Evolutionary conservation across 2,113 vertebrate genomes (phyloP).

Genomic region (Zootoca vivipara): DNA sequence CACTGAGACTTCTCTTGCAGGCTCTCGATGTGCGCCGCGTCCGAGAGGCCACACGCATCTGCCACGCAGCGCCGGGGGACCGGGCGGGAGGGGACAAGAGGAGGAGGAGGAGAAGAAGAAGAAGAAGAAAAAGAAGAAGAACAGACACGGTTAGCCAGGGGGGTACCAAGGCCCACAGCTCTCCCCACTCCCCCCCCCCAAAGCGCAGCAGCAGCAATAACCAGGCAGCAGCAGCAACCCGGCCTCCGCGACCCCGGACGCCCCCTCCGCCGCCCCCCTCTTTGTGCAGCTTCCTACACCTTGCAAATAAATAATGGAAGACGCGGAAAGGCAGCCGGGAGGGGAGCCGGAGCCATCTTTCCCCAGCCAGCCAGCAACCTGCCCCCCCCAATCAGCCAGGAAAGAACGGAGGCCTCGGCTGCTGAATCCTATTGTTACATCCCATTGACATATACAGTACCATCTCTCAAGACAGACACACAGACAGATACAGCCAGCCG

Average conservation of each 20-base stretch:
- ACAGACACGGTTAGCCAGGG: constrained; percentile 16
- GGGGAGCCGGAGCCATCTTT: constrained; percentile 43
- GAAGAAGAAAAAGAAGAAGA: neutral
- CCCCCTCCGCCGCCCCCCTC: neutral
- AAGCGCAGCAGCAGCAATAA: neutral
- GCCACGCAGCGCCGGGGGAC: constrained; percentile 45
- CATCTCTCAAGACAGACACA: neutral
- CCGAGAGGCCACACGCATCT: constrained; percentile 98
- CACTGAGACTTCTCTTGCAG: constrained; percentile 98
- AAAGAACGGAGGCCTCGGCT: too few relatives aligned
- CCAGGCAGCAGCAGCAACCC: neutral
- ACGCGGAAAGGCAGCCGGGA: neutral
- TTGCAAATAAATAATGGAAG: constrained; percentile 64
- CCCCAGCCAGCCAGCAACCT: constrained; percentile 37
- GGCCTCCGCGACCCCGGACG: constrained; percentile 1
- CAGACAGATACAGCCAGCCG: neutral
- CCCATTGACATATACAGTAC: neutral
- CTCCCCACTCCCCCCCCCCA: neutral
- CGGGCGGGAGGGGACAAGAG: constrained; percentile 11
- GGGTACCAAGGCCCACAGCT: neutral
- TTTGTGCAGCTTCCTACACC: constrained; percentile 63
- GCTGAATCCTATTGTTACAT: neutral
- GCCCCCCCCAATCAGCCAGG: constrained; percentile 21
- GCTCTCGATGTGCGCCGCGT: constrained; percentile 97
- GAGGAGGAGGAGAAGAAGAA: constrained; percentile 44